Evolutionary conservation across 2,888 invertebrate species (phyloP).

Genomic region (Chirona hameri): DNA sequence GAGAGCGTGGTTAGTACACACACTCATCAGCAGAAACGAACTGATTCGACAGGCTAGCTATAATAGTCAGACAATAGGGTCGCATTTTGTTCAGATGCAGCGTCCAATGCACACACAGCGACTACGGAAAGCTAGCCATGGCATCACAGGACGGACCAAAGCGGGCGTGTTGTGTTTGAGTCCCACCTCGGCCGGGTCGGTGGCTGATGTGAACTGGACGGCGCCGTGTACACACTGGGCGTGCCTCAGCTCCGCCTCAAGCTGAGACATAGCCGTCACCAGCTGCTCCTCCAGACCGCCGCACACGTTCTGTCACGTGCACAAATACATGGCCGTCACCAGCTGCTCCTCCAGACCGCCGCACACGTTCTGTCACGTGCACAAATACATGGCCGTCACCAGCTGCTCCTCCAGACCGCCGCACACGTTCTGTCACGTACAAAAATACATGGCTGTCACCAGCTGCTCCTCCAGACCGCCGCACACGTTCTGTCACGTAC

Average conservation of each 20-base stretch:
- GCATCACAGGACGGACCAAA: no score
- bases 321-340: background rate
- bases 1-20: no score
- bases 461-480: constrained; percentile 56
- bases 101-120: no score
- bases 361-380: no score
- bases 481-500: background rate
- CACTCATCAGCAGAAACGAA: no score
- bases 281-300: constrained; percentile 56
- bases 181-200: constrained; percentile 44
- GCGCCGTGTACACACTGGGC: constrained; percentile 62
- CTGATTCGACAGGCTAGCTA: no score
- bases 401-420: no score
- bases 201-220: constrained; percentile 54
- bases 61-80: no score
- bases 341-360: background rate
- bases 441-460: constrained; percentile 61
- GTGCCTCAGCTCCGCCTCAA: constrained; percentile 68
- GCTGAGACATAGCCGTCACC: constrained; percentile 61
- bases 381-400: no score
- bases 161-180: constrained; percentile 27
- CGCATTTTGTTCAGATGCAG: no score
- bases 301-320: background rate
- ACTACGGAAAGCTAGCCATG: no score
- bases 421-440: no score